Conservation (phyloP, 2,797 vertebrate genomes). For the Mallotus villosus region DNA sequence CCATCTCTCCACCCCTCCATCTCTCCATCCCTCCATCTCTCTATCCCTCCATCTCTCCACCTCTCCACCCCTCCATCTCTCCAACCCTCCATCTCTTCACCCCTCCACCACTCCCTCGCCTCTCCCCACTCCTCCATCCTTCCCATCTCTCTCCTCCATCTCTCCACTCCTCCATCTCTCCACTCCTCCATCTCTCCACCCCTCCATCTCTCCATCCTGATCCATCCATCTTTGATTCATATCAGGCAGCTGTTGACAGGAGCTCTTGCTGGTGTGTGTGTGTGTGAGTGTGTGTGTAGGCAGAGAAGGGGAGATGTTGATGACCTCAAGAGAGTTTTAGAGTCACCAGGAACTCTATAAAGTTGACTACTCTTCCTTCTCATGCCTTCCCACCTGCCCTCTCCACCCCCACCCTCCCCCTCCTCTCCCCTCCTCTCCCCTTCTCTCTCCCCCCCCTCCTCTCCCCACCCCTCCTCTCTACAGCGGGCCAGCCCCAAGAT, state of each 20-base stretch:
- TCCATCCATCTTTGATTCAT: not conserved
- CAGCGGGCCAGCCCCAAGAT: slow-evolving; percentile 86
- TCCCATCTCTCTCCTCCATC: slow-evolving; percentile 18
- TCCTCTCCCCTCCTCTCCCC: not conserved
- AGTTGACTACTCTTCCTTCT: not conserved
- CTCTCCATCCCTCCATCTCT: not conserved
- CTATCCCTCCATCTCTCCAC: not conserved
- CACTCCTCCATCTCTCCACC: not conserved
- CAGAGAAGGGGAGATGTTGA: too few species aligned
- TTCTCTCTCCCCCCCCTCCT: slow-evolving; percentile 10
- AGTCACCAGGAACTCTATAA: too few species aligned
- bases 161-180: not conserved
- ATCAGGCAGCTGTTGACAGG: too few species aligned
- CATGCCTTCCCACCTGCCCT: too few species aligned
- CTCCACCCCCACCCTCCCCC: not conserved
- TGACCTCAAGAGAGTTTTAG: too few species aligned
- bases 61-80: not conserved
- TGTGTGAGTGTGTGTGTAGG: too few species aligned
- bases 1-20: too few species aligned
- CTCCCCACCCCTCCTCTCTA: slow-evolving; percentile 6
- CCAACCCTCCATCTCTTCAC: not conserved
- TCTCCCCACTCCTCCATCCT: not conserved
- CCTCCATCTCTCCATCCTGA: not conserved
- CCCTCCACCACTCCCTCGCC: not conserved
- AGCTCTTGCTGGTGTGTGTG: too few species aligned